A percentile compares a stretch with the other conserved stretches of the same genome.
phyloP scores from a whole-genome alignment of 2,113 vertebrate species.

The Amblyornis subalaris region DNA sequence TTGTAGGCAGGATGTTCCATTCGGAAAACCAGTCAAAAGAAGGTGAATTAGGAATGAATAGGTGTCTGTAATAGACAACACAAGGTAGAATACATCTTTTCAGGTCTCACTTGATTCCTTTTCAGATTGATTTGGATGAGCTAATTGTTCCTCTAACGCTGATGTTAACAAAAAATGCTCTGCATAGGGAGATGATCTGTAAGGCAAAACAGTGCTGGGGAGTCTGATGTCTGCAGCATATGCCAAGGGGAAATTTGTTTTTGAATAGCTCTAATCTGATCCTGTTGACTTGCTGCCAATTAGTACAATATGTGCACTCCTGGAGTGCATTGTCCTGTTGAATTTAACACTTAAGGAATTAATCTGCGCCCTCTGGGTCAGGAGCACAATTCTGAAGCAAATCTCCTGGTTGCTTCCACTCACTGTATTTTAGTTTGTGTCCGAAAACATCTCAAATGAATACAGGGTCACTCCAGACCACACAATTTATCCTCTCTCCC shows the following conservation, averaged over 20 bases:
- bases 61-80: not conserved
- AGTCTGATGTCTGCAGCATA: not conserved
- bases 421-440: not conserved
- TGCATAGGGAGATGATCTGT: not conserved
- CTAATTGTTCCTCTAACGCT: not conserved
- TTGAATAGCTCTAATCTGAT: not conserved
- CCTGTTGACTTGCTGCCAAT: not conserved
- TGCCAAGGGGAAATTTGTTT: not conserved
- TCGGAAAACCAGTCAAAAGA: not conserved
- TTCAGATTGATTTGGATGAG: not conserved
- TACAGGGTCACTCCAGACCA: not conserved
- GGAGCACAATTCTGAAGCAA: not conserved
- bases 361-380: not conserved
- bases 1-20: not conserved
- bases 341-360: not conserved
- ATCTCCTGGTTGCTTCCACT: not conserved
- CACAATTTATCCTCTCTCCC: not conserved
- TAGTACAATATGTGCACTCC: not conserved
- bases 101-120: not conserved
- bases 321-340: accelerated
- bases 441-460: not conserved
- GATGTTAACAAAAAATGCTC: not conserved
- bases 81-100: not conserved
- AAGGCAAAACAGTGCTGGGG: not conserved
- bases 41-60: not conserved